A percentile compares a stretch with the other conserved stretches of the same genome.
Evolutionary conservation across 1,140 invertebrate genomes (phyloP).

Genomic region (Leptinotarsa texana): DNA sequence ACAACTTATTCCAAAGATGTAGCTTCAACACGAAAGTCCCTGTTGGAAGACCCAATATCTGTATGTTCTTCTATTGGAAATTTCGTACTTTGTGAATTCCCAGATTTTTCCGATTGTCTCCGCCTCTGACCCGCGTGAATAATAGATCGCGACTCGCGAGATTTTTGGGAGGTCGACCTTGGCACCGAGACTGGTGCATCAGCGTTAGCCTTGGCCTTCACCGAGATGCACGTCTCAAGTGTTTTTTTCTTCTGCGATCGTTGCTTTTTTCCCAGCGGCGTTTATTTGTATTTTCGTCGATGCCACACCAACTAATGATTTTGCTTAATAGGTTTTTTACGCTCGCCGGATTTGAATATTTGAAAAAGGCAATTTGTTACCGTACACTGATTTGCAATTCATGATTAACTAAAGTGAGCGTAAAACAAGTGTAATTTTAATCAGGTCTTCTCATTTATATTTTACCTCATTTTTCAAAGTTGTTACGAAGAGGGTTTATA

Average conservation of each 20-base stretch:
- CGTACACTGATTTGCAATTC: not conserved
- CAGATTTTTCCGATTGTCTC: not conserved
- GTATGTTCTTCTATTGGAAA: too few relatives aligned
- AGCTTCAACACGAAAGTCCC: too few relatives aligned
- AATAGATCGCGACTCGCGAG: constrained; percentile 22
- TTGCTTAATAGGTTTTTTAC: constrained; percentile 11
- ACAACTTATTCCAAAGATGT: too few relatives aligned
- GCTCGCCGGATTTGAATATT: constrained; percentile 2
- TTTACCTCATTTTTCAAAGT: too few relatives aligned
- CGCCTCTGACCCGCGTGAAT: constrained; percentile 10
- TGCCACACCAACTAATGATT: constrained; percentile 23
- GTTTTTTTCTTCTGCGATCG: constrained; percentile 19
- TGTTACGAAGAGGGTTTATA: too few relatives aligned
- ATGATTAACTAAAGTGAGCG: not conserved
- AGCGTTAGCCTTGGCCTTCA: constrained; percentile 28
- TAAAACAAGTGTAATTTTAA: not conserved
- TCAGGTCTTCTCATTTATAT: too few relatives aligned
- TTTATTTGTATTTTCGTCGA: constrained; percentile 24
- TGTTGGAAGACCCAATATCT: too few relatives aligned
- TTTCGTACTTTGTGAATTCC: too few relatives aligned
- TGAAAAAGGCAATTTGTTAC: not conserved
- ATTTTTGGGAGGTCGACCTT: constrained; percentile 30
- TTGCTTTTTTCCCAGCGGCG: constrained; percentile 22
- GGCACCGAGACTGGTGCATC: constrained; percentile 21
- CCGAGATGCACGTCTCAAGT: constrained; percentile 27